phyloP scores from a whole-genome alignment of 2,113 vertebrate species.

The Reinhardtius hippoglossoides region DNA sequence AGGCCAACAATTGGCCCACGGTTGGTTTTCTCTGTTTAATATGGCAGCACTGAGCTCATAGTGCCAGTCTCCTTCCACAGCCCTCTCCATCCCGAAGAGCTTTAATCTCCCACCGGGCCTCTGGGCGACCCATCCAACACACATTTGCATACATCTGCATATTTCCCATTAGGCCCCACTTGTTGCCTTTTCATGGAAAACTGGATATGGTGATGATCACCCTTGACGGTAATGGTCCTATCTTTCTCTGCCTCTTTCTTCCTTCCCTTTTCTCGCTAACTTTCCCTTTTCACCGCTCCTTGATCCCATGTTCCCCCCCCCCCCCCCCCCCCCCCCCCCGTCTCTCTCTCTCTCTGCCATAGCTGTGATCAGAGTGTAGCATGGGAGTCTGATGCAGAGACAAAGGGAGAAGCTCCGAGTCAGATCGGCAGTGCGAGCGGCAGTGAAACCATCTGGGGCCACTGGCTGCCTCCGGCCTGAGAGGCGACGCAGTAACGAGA shows the following conservation, averaged over 20 bases:
- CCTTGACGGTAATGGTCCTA: slow-evolving; percentile 63
- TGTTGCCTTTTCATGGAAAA: slow-evolving; percentile 78
- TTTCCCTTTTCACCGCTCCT: slow-evolving; percentile 5
- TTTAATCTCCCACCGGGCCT: slow-evolving; percentile 78
- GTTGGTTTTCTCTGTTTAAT: slow-evolving; percentile 46
- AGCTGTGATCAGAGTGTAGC: slow-evolving; percentile 59
- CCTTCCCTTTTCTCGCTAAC: neutral
- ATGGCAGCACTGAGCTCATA: slow-evolving; percentile 42
- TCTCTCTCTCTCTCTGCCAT: slow-evolving; percentile 4
- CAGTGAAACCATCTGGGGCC: slow-evolving; percentile 72
- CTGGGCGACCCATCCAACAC: slow-evolving; percentile 71
- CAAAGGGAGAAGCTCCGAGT: slow-evolving; percentile 59
- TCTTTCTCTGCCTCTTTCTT: slow-evolving; percentile 50
- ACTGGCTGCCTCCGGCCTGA: slow-evolving; percentile 55
- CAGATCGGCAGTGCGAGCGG: slow-evolving; percentile 38
- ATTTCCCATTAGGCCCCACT: slow-evolving; percentile 80
- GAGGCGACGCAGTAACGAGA: slow-evolving; percentile 68
- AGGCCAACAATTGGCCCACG: slow-evolving; percentile 10
- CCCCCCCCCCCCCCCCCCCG: neutral
- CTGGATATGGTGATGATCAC: slow-evolving; percentile 74
- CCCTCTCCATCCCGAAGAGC: slow-evolving; percentile 74
- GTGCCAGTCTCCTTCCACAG: slow-evolving; percentile 53
- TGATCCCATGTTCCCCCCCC: slow-evolving; percentile 36
- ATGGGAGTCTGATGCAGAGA: slow-evolving; percentile 60
- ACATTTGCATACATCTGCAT: slow-evolving; percentile 84